These are phyloP conservation scores for Griposia aprilina DNA, from an alignment of 2,888 invertebrate genomes.

Conservation along the genomic window DNA sequence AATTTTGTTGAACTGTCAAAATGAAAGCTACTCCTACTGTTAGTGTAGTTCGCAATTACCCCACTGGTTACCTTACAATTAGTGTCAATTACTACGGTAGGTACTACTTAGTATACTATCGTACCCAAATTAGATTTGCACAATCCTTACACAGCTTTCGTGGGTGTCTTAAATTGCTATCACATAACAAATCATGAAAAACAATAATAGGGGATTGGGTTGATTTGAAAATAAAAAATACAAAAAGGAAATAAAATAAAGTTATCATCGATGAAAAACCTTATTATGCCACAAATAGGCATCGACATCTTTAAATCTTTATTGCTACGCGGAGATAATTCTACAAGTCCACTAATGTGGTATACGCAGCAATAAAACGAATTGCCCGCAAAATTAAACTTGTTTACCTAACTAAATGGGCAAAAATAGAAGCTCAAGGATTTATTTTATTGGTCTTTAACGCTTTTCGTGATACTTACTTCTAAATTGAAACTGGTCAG, in stretches of 20 bases:
- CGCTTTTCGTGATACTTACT: conserved; percentile 17
- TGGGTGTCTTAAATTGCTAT: neutral
- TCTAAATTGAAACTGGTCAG: conserved; percentile 36
- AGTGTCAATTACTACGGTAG: too few relatives aligned
- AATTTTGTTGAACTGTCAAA: too few relatives aligned
- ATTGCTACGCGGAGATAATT: conserved; percentile 61
- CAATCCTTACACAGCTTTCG: neutral
- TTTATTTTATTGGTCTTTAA: conserved; percentile 48
- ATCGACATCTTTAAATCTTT: conserved; percentile 65
- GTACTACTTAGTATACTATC: neutral
- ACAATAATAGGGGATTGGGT: neutral
- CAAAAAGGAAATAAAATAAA: neutral
- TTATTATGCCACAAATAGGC: neutral
- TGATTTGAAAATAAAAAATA: neutral
- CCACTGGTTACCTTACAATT: too few relatives aligned
- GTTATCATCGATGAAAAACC: neutral
- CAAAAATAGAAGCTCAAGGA: conserved; percentile 44
- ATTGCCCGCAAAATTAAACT: conserved; percentile 68
- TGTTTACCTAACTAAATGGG: conserved; percentile 60
- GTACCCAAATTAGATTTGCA: neutral
- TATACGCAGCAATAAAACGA: conserved; percentile 66
- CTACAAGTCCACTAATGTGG: conserved; percentile 30
- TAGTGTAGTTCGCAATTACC: too few relatives aligned
- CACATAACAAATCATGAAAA: neutral
- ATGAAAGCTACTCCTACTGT: too few relatives aligned